A percentile compares a stretch with the other conserved stretches of the same genome.
These are phyloP conservation scores for Paramisgurnus dabryanus DNA, from an alignment of 2,113 vertebrate genomes.

Conservation along the genomic window DNA sequence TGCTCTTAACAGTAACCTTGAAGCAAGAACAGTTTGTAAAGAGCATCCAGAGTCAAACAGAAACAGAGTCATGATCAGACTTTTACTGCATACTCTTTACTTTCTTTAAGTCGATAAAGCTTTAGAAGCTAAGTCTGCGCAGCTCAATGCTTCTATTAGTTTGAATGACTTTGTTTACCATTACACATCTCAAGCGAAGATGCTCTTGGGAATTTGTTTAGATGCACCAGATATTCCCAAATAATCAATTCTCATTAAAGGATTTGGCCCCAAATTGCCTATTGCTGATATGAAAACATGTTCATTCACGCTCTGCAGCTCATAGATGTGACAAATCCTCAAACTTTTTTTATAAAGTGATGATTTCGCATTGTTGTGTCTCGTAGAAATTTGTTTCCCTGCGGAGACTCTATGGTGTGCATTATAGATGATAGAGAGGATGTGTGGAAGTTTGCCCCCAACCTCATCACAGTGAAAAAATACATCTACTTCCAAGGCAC, in stretches of 20 bases:
- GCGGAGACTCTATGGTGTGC: constrained; percentile 98
- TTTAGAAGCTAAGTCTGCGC: constrained; percentile 12
- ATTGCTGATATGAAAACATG: no score
- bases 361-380: not conserved
- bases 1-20: constrained; percentile 13
- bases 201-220: constrained; percentile 8
- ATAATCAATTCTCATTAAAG: constrained; percentile 19
- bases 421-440: constrained; percentile 99
- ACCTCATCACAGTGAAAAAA: constrained; percentile 98
- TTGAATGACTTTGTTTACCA: constrained; percentile 20
- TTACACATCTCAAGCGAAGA: not conserved
- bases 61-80: constrained; percentile 8
- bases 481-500: constrained; percentile 96
- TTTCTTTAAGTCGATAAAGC: constrained; percentile 25
- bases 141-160: constrained; percentile 19
- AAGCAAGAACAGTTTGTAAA: constrained; percentile 12
- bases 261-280: not conserved
- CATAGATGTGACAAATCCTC: no score
- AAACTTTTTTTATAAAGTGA: no score
- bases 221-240: constrained; percentile 8
- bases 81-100: not conserved
- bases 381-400: constrained; percentile 93
- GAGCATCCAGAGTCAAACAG: not conserved
- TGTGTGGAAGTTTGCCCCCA: constrained; percentile 98
- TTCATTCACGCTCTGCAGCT: no score